These are phyloP conservation scores for Emydura subglobosa DNA, from an alignment of 2,113 vertebrate genomes.

Conservation along the genomic window DNA sequence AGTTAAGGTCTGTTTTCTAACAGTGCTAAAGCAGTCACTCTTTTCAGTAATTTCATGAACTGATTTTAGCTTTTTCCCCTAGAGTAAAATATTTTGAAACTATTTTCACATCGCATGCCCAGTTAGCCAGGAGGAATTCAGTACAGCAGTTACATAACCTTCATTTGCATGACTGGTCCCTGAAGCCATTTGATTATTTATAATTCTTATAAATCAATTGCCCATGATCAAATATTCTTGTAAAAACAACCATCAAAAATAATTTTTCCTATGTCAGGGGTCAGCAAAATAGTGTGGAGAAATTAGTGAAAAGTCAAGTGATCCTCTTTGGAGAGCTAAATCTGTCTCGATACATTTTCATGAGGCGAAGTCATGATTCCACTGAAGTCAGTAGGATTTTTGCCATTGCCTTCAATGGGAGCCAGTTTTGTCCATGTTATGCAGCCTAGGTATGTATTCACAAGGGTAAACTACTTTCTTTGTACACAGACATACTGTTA, in stretches of 20 bases:
- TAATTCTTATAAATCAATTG: not conserved
- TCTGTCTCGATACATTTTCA: not conserved
- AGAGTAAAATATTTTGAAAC: not conserved
- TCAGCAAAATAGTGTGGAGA: accelerated
- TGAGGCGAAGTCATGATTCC: not conserved
- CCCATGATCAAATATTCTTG: not conserved
- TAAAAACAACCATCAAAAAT: not conserved
- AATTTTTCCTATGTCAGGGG: not conserved
- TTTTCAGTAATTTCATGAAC: not conserved
- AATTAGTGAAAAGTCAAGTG: not conserved
- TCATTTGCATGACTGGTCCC: not conserved
- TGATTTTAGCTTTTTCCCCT: not conserved
- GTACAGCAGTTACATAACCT: accelerated
- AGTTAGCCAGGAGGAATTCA: not conserved
- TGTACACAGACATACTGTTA: accelerated
- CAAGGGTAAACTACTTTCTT: not conserved
- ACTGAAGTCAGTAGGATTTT: not conserved
- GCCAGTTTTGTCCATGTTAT: accelerated
- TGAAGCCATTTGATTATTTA: not conserved
- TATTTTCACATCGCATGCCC: accelerated
- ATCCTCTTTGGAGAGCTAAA: not conserved
- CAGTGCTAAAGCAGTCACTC: not conserved
- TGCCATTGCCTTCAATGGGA: not conserved
- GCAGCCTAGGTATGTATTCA: accelerated
- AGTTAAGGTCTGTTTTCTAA: accelerated